phyloP scores from a whole-genome alignment of 2,113 vertebrate species.

The Suricata suricatta region DNA sequence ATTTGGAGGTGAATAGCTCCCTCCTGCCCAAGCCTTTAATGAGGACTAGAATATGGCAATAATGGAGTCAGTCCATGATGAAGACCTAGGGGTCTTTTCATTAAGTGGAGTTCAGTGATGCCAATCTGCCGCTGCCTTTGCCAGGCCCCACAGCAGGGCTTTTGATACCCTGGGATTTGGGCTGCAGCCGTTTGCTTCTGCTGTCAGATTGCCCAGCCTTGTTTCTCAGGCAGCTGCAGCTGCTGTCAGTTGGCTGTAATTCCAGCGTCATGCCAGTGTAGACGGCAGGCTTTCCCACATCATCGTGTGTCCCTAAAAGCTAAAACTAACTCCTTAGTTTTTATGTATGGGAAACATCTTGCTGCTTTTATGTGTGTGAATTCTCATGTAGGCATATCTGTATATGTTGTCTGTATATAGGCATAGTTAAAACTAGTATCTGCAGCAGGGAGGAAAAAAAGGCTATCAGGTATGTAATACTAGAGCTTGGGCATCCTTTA shows the following conservation, averaged over 20 bases:
- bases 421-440: neutral
- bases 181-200: constrained; percentile 43
- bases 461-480: neutral
- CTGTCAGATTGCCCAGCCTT: neutral
- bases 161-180: neutral
- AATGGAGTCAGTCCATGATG: neutral
- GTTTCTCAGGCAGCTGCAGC: constrained; percentile 23
- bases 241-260: constrained; percentile 31
- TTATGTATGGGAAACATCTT: neutral
- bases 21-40: neutral
- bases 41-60: neutral
- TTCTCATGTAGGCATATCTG: neutral
- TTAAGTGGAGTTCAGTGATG: constrained; percentile 26
- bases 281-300: neutral
- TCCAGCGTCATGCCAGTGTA: neutral
- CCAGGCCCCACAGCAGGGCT: neutral
- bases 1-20: neutral
- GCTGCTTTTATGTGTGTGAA: neutral
- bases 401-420: neutral
- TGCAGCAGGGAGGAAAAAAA: neutral
- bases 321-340: neutral
- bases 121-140: neutral
- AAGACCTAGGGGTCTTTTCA: constrained; percentile 43
- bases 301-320: neutral
- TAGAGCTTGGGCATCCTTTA: neutral